phyloP scores from a whole-genome alignment of 37 sponge, comb jelly and placozoan species.

The Haliclona indistincta region DNA sequence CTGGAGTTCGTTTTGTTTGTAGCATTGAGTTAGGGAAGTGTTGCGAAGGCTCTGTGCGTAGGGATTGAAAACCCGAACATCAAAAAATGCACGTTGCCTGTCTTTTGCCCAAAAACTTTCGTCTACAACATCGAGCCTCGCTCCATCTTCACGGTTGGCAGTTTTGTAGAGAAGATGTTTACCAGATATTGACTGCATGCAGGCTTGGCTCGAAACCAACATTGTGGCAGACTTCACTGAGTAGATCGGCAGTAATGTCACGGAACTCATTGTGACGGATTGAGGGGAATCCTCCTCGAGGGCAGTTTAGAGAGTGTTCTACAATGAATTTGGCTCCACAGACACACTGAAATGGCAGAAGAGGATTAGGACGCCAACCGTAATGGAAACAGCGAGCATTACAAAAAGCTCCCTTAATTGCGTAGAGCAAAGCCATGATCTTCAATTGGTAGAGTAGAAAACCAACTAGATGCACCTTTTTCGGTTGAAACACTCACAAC shows the following conservation, averaged over 20 bases:
- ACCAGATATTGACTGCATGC: conserved; percentile 19
- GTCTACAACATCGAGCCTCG: conserved; percentile 29
- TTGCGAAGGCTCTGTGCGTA: no score
- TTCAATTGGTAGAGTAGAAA: conserved; percentile 16
- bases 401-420: conserved; percentile 17
- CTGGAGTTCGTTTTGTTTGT: conserved; percentile 3
- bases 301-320: conserved; percentile 2
- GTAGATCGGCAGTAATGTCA: conserved; percentile 29
- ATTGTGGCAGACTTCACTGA: conserved; percentile 49
- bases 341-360: conserved; percentile 9
- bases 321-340: conserved; percentile 1
- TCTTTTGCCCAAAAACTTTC: conserved; percentile 34
- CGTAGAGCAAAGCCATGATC: conserved; percentile 52
- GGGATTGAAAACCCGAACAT: conserved; percentile 17
- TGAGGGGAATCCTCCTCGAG: conserved; percentile 22
- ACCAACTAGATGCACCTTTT: conserved; percentile 39
- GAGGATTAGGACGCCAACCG: conserved; percentile 25
- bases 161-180: conserved; percentile 9
- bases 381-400: conserved; percentile 27
- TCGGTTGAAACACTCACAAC: background rate
- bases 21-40: conserved; percentile 23
- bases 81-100: no score
- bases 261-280: conserved; percentile 47
- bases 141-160: conserved; percentile 35
- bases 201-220: conserved; percentile 25